Conservation (phyloP, 2,888 invertebrate genomes). For the Notodonta dromedarius region DNA sequence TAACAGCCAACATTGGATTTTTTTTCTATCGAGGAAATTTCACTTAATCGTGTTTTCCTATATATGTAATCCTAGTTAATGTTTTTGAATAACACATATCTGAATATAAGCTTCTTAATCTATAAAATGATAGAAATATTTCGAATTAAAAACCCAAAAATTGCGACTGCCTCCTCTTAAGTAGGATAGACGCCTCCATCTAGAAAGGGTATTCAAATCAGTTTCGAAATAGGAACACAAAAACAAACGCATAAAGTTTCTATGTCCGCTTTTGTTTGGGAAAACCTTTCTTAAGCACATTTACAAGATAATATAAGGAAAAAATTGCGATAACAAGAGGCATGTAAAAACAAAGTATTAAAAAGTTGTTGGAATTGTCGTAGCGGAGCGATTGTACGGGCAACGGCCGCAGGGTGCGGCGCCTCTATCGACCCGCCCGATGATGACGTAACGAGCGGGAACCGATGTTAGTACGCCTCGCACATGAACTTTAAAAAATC, state of each 20-base stretch:
- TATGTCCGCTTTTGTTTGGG: constrained; percentile 7
- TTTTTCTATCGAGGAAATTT: too few species aligned
- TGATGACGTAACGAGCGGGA: constrained; percentile 65
- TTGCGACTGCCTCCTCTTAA: too few species aligned
- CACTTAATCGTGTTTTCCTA: too few species aligned
- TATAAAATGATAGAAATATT: too few species aligned
- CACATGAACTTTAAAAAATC: constrained; percentile 39
- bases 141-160: too few species aligned
- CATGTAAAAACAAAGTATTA: constrained; percentile 53
- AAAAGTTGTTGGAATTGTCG: constrained; percentile 59
- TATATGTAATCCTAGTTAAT: too few species aligned
- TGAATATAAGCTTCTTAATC: too few species aligned
- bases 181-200: constrained; percentile 11
- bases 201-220: constrained; percentile 3
- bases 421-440: constrained; percentile 62
- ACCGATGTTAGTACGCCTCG: constrained; percentile 37
- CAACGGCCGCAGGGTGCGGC: constrained; percentile 56
- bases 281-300: constrained; percentile 13
- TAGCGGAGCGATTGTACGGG: constrained; percentile 37
- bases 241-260: constrained; percentile 8
- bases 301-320: constrained; percentile 21
- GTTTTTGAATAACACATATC: too few species aligned
- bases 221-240: constrained; percentile 4
- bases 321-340: constrained; percentile 33
- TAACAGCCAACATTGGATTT: too few species aligned